A percentile compares a stretch with the other conserved stretches of the same genome.
Conservation (phyloP, 2,888 invertebrate genomes). For the Aleiodes leptofemur region DNA sequence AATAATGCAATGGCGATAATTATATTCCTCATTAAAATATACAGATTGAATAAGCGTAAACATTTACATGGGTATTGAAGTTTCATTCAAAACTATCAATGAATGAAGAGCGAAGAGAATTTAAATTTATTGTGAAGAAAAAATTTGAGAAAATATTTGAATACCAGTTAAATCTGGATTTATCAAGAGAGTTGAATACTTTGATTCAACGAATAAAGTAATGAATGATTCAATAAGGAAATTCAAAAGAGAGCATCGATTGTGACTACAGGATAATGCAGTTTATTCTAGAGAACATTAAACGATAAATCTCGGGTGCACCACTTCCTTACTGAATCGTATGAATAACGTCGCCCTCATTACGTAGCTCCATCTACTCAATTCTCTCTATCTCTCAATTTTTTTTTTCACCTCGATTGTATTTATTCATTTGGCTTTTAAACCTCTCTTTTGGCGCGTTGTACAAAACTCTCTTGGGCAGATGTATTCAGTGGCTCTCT, state of each 20-base stretch:
- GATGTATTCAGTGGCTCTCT: slow-evolving; percentile 47
- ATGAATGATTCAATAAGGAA: slow-evolving; percentile 8
- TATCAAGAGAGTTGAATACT: slow-evolving; percentile 21
- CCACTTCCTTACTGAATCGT: slow-evolving; percentile 38
- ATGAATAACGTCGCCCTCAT: slow-evolving; percentile 48
- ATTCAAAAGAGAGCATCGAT: slow-evolving; percentile 36
- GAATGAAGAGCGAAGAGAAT: no score
- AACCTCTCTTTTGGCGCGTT: slow-evolving; percentile 21
- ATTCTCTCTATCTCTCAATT: slow-evolving; percentile 30
- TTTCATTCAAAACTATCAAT: no score
- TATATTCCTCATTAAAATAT: neutral
- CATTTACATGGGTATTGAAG: no score
- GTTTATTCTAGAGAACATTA: slow-evolving; percentile 40
- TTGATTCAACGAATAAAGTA: slow-evolving; percentile 8
- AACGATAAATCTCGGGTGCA: slow-evolving; percentile 43
- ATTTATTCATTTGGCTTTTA: slow-evolving; percentile 42
- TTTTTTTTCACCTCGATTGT: slow-evolving; percentile 39
- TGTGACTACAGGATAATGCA: slow-evolving; percentile 28
- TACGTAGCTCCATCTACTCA: slow-evolving; percentile 41
- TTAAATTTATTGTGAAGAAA: neutral
- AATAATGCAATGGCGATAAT: neutral
- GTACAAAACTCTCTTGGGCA: slow-evolving; percentile 20
- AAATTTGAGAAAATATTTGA: neutral
- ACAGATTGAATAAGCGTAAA: no score
- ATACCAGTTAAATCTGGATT: slow-evolving; percentile 8